Conservation (phyloP, 2,888 invertebrate genomes). For the Tortricodes alternella region DNA sequence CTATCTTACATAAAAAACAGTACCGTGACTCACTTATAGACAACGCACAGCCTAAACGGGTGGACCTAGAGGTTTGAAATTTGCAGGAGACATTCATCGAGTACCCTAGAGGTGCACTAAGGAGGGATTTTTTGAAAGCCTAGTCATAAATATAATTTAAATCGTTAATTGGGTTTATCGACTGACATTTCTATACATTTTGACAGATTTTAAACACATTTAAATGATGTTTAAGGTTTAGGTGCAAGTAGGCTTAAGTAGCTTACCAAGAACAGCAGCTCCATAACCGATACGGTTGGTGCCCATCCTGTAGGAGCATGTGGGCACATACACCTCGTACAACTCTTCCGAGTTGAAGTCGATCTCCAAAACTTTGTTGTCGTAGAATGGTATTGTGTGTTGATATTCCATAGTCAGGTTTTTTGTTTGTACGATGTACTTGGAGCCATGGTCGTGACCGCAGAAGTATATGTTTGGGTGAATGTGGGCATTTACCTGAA, state of each 20-base stretch:
- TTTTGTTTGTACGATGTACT: constrained; percentile 73
- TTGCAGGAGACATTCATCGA: too few relatives aligned
- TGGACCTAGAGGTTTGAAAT: too few relatives aligned
- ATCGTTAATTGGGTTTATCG: too few relatives aligned
- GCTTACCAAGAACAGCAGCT: constrained; percentile 88
- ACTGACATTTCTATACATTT: too few relatives aligned
- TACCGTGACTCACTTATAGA: too few relatives aligned
- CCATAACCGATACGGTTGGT: constrained; percentile 93
- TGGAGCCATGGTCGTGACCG: constrained; percentile 88
- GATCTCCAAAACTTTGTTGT: constrained; percentile 49
- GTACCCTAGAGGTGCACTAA: too few relatives aligned
- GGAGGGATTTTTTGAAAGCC: too few relatives aligned
- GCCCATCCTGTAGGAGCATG: constrained; percentile 98
- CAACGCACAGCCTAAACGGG: too few relatives aligned
- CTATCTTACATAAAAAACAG: too few relatives aligned
- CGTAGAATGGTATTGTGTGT: constrained; percentile 44
- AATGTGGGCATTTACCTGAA: constrained; percentile 86
- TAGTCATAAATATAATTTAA: too few relatives aligned
- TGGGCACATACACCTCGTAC: constrained; percentile 94
- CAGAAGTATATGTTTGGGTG: constrained; percentile 76
- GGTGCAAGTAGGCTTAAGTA: background rate
- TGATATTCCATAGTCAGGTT: constrained; percentile 46
- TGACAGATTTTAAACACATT: too few relatives aligned
- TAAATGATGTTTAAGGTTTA: too few relatives aligned
- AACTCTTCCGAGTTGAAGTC: constrained; percentile 52